Evolutionary conservation across 2,888 invertebrate genomes (phyloP).

Genomic region (Pilophorus perplexus): DNA sequence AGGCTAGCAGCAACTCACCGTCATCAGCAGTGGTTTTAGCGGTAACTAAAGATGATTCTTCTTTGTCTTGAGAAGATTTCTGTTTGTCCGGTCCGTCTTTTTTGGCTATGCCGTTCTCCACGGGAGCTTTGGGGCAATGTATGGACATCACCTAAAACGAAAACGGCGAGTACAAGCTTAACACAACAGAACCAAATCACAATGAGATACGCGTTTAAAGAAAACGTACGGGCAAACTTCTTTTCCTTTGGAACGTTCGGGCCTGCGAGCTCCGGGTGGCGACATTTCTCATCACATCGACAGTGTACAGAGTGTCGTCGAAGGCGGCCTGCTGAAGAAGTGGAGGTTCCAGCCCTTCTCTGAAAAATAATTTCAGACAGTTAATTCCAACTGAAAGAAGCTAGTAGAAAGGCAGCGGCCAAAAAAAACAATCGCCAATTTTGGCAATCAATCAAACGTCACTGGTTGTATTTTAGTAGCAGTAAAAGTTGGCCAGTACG

Average conservation of each 20-base stretch:
- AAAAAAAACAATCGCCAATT: too few species aligned
- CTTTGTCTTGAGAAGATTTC: constrained; percentile 47
- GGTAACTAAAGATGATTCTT: constrained; percentile 48
- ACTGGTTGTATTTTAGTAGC: too few species aligned
- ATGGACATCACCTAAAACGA: constrained; percentile 48
- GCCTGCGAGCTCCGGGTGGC: constrained; percentile 58
- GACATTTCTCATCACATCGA: constrained; percentile 80
- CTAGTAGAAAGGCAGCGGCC: too few species aligned
- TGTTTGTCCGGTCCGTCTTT: constrained; percentile 44
- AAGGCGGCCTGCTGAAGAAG: constrained; percentile 82
- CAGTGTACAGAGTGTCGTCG: constrained; percentile 58
- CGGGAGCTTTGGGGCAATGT: constrained; percentile 42
- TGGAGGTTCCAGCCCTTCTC: constrained; percentile 70
- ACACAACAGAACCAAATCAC: background rate
- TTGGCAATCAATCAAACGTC: too few species aligned
- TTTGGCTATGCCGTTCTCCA: constrained; percentile 42
- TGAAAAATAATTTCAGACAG: constrained; percentile 48
- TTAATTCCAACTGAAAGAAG: background rate
- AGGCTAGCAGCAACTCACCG: constrained; percentile 40
- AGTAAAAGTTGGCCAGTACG: too few species aligned
- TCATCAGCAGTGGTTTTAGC: constrained; percentile 49
- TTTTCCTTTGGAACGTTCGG: constrained; percentile 49
- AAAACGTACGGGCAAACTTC: constrained; percentile 53
- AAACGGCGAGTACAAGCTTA: background rate
- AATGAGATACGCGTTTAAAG: background rate